Conservation (phyloP, 1,140 invertebrate genomes). For the Bombus waltoni region DNA sequence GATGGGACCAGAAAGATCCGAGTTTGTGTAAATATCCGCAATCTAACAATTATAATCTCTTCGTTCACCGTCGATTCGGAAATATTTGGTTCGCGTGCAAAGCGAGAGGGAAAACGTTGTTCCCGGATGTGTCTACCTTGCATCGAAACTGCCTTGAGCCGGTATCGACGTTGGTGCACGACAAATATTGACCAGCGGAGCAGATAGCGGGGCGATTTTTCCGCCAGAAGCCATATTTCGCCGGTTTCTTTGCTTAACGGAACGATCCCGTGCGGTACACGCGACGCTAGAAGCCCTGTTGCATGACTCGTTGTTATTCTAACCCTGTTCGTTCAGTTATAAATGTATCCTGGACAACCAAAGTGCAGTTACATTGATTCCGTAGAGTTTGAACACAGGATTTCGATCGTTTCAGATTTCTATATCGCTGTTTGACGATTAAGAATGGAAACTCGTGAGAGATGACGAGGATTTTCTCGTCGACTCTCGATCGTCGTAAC, state of each 20-base stretch:
- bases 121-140: not conserved
- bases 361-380: no score
- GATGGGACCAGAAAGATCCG: no score
- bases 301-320: not conserved
- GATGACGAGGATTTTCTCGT: no score
- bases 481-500: no score
- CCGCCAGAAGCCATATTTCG: not conserved
- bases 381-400: no score
- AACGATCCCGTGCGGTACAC: not conserved
- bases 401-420: no score
- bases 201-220: not conserved
- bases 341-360: not conserved
- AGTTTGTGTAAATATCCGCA: no score
- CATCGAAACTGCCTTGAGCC: not conserved
- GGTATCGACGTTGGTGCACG: not conserved
- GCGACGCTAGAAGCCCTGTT: not conserved
- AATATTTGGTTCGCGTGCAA: constrained; percentile 16
- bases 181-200: not conserved
- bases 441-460: no score
- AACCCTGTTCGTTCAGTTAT: not conserved
- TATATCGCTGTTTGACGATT: no score
- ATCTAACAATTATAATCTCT: not conserved
- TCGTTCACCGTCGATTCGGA: not conserved
- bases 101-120: not conserved
- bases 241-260: not conserved